Base-by-base conservation (phyloP, 2,888 invertebrate genomes). In the Torymus auratus region DNA sequence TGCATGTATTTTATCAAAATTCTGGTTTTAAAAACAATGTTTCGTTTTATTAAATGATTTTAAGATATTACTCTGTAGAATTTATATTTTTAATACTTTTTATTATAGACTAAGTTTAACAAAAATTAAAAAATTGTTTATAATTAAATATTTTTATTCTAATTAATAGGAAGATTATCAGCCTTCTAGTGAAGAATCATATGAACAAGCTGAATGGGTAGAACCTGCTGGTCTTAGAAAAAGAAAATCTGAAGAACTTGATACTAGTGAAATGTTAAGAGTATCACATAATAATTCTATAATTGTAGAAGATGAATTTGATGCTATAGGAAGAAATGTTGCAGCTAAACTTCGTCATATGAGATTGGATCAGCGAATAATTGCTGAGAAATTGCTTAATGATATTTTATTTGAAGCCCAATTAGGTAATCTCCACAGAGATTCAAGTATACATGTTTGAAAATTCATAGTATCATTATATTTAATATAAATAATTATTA, bases 321-420 rank as follows among this genome's bases (percentile, higher is more conserved):
- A 91, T 78, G 90, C 91, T 23, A 88, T 92, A 78, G 91, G 91
- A 28, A 86, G 88, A 76, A 89, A 91, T 78, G 91, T 92, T 82
- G 91, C 91, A 13, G 88, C 90, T 2, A 91, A 92, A 86, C 85
- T 91, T n/a, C 87, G 91, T 77, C 90, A 89, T 83, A 90, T 92
- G 91, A 85, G 89, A 78, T 79, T 89, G 15, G 89, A 90, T 78
- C 91, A 92, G 86, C 89, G 91, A 86, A 88, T 92, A 82, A 90
- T 91, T 81, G 91, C 92, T 5, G 91, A 92, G 82, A 92, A 92
- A 84, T 86, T 91, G 52, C 86, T 92, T 52, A 91, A 91, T 83
- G 91, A 92, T 82, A 90, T 92, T 80, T 84, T 92, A 20, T 91
- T 91, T 83, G 92, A 91, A 83, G 92, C 90, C 23, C 91, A 91